Conservation (phyloP, 1,140 invertebrate species). For the Littorina saxatilis region DNA sequence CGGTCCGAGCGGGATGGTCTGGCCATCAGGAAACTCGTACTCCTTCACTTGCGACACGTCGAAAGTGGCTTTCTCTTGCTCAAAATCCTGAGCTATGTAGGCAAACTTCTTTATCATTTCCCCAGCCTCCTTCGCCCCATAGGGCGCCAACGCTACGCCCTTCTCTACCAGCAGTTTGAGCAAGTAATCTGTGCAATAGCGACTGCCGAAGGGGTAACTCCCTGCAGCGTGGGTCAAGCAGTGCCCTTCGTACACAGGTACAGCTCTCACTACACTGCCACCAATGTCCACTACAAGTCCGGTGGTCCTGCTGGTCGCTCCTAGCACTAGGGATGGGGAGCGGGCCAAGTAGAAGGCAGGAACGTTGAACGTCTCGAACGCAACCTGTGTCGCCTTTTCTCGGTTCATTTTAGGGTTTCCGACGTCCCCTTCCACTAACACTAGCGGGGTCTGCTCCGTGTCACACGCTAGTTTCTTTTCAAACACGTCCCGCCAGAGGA, state of each 20-base stretch:
- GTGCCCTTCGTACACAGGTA: neutral
- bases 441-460: neutral
- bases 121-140: neutral
- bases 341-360: neutral
- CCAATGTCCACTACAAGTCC: slow-evolving; percentile 19
- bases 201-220: neutral
- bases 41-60: slow-evolving; percentile 35
- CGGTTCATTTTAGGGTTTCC: neutral
- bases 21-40: slow-evolving; percentile 36
- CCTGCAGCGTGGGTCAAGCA: neutral
- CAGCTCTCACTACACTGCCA: neutral
- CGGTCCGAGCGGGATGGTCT: slow-evolving; percentile 87
- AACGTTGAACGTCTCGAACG: slow-evolving; percentile 4
- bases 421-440: neutral
- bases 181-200: neutral
- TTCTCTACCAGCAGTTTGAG: neutral
- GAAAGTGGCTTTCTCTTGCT: neutral
- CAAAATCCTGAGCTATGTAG: slow-evolving; percentile 31
- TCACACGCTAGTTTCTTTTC: neutral
- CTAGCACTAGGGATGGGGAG: neutral
- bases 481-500: neutral
- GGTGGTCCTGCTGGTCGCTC: neutral
- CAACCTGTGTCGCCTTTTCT: slow-evolving; percentile 2
- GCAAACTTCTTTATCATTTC: slow-evolving; percentile 21
- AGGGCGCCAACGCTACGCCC: neutral